Conservation (phyloP, 1,140 invertebrate genomes). For the Metopolophium dirhodum region DNA sequence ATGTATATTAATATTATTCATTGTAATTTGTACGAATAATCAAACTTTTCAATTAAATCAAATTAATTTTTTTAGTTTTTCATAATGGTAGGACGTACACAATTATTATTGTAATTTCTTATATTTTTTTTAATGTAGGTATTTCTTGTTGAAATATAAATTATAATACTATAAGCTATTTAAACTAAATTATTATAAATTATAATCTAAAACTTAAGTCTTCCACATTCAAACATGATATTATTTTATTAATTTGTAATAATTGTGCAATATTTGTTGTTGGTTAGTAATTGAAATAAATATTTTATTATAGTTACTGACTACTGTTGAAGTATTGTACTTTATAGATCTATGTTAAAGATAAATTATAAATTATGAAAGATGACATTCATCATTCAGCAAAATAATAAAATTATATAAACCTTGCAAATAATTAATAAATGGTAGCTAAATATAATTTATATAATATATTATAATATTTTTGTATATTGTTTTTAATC, state of each 20-base stretch:
- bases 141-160: neutral
- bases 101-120: neutral
- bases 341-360: neutral
- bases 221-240: neutral
- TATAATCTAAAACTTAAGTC: neutral
- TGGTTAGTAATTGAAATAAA: neutral
- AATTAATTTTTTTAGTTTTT: neutral
- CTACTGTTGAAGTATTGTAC: neutral
- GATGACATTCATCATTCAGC: neutral
- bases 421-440: neutral
- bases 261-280: neutral
- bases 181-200: neutral
- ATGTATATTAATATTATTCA: neutral
- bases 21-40: neutral
- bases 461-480: neutral
- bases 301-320: neutral
- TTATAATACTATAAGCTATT: neutral
- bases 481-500: neutral
- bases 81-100: neutral
- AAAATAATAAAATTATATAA: neutral
- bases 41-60: neutral
- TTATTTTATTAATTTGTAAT: neutral
- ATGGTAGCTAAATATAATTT: neutral
- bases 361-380: neutral
- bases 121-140: neutral